A percentile compares a stretch with the other conserved stretches of the same genome.
phyloP scores from a whole-genome alignment of 2,888 invertebrate genomes.

The Anarsia innoxiella region DNA sequence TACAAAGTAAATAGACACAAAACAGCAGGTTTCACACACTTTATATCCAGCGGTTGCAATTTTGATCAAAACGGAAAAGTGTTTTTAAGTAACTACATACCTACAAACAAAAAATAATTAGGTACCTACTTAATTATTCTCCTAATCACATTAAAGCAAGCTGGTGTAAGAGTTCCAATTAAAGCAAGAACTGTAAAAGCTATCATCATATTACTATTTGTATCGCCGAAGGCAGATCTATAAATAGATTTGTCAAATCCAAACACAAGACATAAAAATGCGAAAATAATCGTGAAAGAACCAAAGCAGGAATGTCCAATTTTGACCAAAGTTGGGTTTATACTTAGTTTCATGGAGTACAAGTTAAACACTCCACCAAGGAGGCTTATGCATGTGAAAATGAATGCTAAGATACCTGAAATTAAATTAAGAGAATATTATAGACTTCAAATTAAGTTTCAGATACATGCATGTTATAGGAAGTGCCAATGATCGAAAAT shows the following conservation, averaged over 20 bases:
- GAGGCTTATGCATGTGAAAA: conserved; percentile 37
- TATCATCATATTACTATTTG: conserved; percentile 28
- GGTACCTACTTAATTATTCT: no score
- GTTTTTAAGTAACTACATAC: no score
- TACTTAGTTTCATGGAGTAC: conserved; percentile 19
- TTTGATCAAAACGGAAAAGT: no score
- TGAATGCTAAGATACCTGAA: conserved; percentile 45
- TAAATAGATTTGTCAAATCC: conserved; percentile 26
- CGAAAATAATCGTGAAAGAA: conserved; percentile 30
- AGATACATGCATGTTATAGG: no score
- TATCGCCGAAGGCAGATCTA: conserved; percentile 12
- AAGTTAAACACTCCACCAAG: conserved; percentile 38
- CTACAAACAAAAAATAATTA: no score
- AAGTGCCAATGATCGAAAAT: no score
- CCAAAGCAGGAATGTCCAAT: conserved; percentile 31
- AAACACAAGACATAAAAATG: conserved; percentile 34
- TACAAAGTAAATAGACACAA: no score
- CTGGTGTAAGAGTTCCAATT: conserved; percentile 29
- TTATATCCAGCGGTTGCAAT: no score
- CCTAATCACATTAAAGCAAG: conserved; percentile 21
- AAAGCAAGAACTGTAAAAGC: conserved; percentile 32
- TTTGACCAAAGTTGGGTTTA: conserved; percentile 20
- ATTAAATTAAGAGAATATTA: no score
- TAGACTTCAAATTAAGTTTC: no score
- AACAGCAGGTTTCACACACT: no score